Evolutionary conservation across 2,113 vertebrate species (phyloP).

Genomic region (Etheostoma cragini): DNA sequence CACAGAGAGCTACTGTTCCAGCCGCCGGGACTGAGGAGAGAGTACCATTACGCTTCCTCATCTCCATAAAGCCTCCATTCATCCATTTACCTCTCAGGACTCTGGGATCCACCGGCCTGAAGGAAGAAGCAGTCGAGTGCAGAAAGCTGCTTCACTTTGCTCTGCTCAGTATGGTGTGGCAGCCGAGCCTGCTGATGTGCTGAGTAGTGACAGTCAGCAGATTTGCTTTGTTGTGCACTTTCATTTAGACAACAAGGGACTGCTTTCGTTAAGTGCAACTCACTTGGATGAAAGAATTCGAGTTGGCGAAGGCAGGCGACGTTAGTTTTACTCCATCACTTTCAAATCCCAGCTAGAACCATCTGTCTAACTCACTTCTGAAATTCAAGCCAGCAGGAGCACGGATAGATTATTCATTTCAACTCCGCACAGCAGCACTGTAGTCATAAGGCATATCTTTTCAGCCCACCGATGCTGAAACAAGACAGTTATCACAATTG

Average conservation of each 20-base stretch:
- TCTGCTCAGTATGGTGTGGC: constrained; percentile 56
- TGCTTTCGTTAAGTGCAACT: constrained; percentile 78
- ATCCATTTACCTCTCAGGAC: constrained; percentile 81
- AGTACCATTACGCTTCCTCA: constrained; percentile 82
- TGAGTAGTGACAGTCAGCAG: constrained; percentile 78
- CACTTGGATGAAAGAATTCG: constrained; percentile 78
- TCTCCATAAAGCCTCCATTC: constrained; percentile 83
- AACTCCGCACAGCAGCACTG: constrained; percentile 34
- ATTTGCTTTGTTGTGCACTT: constrained; percentile 81
- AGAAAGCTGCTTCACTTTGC: constrained; percentile 70
- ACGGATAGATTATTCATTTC: constrained; percentile 64
- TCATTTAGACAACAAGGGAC: constrained; percentile 82
- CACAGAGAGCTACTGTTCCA: constrained; percentile 79
- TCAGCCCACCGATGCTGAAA: constrained; percentile 41
- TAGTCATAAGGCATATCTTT: constrained; percentile 53
- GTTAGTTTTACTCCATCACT: constrained; percentile 79
- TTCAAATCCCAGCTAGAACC: constrained; percentile 77
- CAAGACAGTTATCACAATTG: constrained; percentile 57
- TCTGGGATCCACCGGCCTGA: constrained; percentile 69
- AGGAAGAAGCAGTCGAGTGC: constrained; percentile 78
- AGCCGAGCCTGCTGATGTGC: constrained; percentile 74
- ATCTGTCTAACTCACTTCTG: constrained; percentile 79
- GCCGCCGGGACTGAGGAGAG: constrained; percentile 71
- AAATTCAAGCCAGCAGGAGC: constrained; percentile 64
- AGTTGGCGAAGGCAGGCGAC: constrained; percentile 74